phyloP scores from a whole-genome alignment of 2,797 vertebrate genomes.

The Lacerta viridis region DNA sequence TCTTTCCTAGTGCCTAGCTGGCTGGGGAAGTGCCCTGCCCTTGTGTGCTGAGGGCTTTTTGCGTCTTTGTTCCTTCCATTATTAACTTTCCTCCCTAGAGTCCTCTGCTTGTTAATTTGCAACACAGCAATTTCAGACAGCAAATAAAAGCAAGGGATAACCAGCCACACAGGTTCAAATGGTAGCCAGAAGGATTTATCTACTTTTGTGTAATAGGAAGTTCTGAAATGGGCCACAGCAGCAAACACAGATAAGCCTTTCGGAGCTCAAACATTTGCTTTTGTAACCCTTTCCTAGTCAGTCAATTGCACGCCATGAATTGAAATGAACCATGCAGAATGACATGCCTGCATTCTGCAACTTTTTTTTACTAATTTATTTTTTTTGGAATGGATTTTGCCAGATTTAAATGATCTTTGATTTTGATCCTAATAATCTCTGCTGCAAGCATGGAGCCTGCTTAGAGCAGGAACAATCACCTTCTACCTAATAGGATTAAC shows the following conservation, averaged over 20 bases:
- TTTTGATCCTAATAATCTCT: neutral
- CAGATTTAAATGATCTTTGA: neutral
- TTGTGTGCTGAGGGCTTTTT: neutral
- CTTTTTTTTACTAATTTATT: neutral
- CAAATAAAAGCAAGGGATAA: constrained; percentile 5
- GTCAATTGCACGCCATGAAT: neutral
- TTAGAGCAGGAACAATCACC: neutral
- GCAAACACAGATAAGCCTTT: constrained; percentile 5
- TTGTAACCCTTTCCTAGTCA: neutral
- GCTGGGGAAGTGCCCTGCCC: neutral
- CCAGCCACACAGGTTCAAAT: neutral
- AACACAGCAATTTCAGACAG: neutral
- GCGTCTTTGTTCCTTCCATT: neutral
- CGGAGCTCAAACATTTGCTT: constrained; percentile 10
- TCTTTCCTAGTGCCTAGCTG: neutral
- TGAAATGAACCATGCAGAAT: neutral
- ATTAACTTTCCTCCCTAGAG: neutral
- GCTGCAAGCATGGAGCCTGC: neutral
- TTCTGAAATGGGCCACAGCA: neutral
- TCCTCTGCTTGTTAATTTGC: neutral
- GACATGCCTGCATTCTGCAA: neutral
- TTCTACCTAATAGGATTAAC: constrained; percentile 16
- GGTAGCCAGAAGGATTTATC: neutral
- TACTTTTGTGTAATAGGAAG: neutral
- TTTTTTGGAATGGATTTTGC: neutral